Percentiles rank a stretch among this genome's conserved stretches.
Evolutionary conservation across 2,888 invertebrate species (phyloP).

Genomic region (Linhomoeus sp.): DNA sequence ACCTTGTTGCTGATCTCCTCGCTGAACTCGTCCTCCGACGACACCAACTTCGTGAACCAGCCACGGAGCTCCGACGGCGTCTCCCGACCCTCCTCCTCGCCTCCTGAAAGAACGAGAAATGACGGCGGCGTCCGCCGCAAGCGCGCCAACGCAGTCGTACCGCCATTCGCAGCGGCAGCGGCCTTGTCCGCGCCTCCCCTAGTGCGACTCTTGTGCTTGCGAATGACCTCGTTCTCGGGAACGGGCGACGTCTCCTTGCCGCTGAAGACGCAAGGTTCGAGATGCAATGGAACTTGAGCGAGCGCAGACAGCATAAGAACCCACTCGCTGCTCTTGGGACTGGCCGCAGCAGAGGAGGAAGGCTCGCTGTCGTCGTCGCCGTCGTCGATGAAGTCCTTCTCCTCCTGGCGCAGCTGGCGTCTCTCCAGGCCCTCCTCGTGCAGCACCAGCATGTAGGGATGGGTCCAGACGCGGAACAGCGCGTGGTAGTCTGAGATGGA

Average conservation of each 20-base stretch:
- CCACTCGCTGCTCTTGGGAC: no score
- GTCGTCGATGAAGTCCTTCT: slow-evolving; percentile 5
- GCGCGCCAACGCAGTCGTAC: no score
- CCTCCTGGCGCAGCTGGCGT: slow-evolving; percentile 2
- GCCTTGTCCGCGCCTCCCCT: no score
- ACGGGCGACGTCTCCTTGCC: no score
- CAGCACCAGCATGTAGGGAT: slow-evolving; percentile 37
- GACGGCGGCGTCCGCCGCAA: no score
- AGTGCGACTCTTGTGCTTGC: no score
- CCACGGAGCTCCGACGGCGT: no score
- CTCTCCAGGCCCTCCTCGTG: slow-evolving; percentile 28
- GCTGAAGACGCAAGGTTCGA: not conserved
- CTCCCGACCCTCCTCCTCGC: no score
- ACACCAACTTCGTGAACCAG: slow-evolving; percentile 30
- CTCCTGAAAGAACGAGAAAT: not conserved
- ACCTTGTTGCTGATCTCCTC: slow-evolving; percentile 58
- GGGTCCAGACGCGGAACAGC: slow-evolving; percentile 39
- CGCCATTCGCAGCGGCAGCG: no score
- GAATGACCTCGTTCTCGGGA: no score
- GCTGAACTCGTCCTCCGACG: slow-evolving; percentile 58
- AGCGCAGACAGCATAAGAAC: no score
- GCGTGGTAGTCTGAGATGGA: slow-evolving; percentile 40
- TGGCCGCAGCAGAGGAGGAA: no score
- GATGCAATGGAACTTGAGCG: slow-evolving; percentile 7
- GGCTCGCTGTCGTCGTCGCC: not conserved